These are phyloP conservation scores for Apotomis turbidana DNA, from an alignment of 2,888 invertebrate genomes.

Conservation along the genomic window DNA sequence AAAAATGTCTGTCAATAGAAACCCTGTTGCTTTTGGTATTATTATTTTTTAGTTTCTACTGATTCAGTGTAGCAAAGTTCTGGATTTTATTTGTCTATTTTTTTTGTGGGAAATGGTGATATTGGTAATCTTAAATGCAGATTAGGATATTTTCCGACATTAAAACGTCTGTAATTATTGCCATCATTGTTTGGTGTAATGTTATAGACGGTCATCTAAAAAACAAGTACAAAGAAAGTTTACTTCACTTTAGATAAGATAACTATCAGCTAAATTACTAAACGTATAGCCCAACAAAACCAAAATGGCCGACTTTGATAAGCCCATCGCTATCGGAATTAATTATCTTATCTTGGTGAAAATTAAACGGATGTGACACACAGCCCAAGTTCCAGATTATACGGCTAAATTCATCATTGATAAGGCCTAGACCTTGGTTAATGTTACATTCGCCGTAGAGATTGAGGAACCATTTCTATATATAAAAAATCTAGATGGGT, in stretches of 20 bases:
- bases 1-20: conserved; percentile 69
- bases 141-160: not conserved
- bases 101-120: not conserved
- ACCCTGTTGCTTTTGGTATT: conserved; percentile 50
- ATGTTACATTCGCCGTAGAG: conserved; percentile 2
- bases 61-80: conserved; percentile 8
- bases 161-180: not conserved
- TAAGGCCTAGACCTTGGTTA: conserved; percentile 48
- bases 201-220: conserved; percentile 6
- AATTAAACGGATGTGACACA: conserved; percentile 69
- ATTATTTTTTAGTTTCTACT: conserved; percentile 56
- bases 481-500: not conserved
- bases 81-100: not conserved
- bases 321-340: conserved; percentile 59
- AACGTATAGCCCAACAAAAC: conserved; percentile 49
- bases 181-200: not conserved
- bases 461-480: not conserved
- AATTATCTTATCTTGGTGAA: conserved; percentile 73
- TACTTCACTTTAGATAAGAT: conserved; percentile 44
- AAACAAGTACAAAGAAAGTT: conserved; percentile 30
- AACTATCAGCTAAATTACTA: conserved; percentile 33
- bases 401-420: conserved; percentile 71
- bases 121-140: no score
- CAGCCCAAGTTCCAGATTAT: conserved; percentile 64
- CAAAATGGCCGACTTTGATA: conserved; percentile 54